These are phyloP conservation scores for Cygnus buccinator DNA, from an alignment of 2,113 vertebrate genomes.

Conservation along the genomic window DNA sequence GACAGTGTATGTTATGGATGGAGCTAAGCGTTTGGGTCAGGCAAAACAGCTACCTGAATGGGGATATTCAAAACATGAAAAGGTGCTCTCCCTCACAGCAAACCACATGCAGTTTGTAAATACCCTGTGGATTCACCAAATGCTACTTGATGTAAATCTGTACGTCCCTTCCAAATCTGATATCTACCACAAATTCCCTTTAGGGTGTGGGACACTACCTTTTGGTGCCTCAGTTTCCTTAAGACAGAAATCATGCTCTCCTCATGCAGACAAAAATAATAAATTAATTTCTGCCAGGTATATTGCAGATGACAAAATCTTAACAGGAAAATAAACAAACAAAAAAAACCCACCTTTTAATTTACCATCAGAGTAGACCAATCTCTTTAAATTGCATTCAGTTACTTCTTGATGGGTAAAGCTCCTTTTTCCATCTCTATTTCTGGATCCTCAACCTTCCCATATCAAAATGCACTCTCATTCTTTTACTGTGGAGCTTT, in stretches of 20 bases:
- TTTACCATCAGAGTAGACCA: constrained; percentile 21
- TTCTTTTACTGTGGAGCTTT: constrained; percentile 59
- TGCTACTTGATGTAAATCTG: background rate
- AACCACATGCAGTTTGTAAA: background rate
- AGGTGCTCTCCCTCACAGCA: background rate
- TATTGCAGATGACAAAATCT: constrained; percentile 5
- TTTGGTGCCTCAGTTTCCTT: background rate
- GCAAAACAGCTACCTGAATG: background rate
- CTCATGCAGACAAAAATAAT: fast-evolving
- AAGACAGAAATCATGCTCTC: background rate
- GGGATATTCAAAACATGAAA: background rate
- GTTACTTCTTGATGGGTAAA: constrained; percentile 32
- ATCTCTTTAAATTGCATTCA: constrained; percentile 29
- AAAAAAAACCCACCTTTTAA: background rate
- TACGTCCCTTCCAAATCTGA: background rate
- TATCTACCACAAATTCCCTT: background rate
- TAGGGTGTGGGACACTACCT: fast-evolving
- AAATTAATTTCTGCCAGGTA: background rate
- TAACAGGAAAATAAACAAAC: constrained; percentile 11
- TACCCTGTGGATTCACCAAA: fast-evolving
- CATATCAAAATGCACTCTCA: constrained; percentile 55
- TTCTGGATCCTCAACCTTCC: background rate
- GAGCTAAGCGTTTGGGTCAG: background rate
- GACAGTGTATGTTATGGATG: background rate
- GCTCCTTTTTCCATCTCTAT: background rate